These are phyloP conservation scores for Phasia obesa DNA, from an alignment of 2,888 invertebrate genomes.

Conservation along the genomic window DNA sequence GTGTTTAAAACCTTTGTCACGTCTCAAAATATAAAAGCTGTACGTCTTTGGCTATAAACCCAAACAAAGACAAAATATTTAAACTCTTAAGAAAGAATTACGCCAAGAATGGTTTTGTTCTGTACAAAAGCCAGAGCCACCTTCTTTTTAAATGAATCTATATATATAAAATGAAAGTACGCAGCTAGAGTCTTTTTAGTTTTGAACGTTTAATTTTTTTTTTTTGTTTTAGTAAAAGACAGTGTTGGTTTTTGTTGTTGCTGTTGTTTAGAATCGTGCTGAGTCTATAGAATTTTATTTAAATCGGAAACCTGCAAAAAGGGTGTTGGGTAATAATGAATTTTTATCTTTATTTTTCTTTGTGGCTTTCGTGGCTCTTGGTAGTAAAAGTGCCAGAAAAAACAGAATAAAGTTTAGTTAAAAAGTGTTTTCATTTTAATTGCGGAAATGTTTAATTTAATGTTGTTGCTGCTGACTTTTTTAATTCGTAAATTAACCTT, in stretches of 20 bases:
- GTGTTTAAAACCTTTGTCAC: slow-evolving; percentile 70
- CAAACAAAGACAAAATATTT: slow-evolving; percentile 43
- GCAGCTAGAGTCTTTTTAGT: slow-evolving; percentile 5
- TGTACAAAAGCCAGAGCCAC: background rate
- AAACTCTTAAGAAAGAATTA: slow-evolving; percentile 32
- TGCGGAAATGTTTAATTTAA: slow-evolving; percentile 67
- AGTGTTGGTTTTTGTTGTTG: background rate
- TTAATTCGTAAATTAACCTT: slow-evolving; percentile 67
- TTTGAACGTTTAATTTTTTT: background rate
- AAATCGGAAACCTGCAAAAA: slow-evolving; percentile 61
- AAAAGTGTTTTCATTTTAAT: slow-evolving; percentile 67
- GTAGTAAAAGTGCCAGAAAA: slow-evolving; percentile 2
- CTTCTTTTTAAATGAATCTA: slow-evolving; percentile 15
- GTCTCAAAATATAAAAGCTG: slow-evolving; percentile 60
- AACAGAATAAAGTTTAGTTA: slow-evolving; percentile 20
- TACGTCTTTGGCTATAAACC: slow-evolving; percentile 53
- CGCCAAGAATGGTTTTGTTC: slow-evolving; percentile 20
- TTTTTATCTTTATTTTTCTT: slow-evolving; percentile 3
- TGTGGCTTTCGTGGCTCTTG: slow-evolving; percentile 35
- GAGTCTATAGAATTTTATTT: slow-evolving; percentile 67
- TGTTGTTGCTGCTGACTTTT: slow-evolving; percentile 48
- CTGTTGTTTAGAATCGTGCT: slow-evolving; percentile 59
- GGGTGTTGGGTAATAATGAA: slow-evolving; percentile 63
- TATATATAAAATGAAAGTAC: slow-evolving; percentile 20
- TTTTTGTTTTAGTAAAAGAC: background rate